phyloP scores from a whole-genome alignment of 2,797 vertebrate genomes.

The Erpetoichthys calabaricus region DNA sequence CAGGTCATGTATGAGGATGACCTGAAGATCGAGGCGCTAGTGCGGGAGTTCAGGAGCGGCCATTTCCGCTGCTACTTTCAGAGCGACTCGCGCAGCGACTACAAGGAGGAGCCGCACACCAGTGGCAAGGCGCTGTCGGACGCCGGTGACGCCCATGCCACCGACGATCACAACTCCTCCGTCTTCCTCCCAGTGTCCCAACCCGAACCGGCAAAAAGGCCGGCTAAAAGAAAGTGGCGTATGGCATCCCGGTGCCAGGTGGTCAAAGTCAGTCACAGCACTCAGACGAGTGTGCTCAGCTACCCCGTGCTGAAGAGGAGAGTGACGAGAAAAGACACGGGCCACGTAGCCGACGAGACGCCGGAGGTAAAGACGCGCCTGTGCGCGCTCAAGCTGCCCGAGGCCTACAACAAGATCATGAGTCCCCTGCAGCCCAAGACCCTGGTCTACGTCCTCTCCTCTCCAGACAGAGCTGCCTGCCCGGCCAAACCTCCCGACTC shows the following conservation, averaged over 20 bases:
- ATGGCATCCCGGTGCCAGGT: constrained; percentile 62
- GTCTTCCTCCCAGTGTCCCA: constrained; percentile 23
- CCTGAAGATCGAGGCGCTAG: constrained; percentile 60
- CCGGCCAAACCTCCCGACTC: constrained; percentile 31
- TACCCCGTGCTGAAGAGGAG: constrained; percentile 50
- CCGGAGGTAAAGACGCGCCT: constrained; percentile 45
- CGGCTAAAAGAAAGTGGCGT: constrained; percentile 38
- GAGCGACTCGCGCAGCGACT: constrained; percentile 34
- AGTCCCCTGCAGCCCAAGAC: constrained; percentile 66
- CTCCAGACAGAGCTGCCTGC: constrained; percentile 44
- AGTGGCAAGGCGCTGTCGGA: no score
- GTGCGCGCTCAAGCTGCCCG: constrained; percentile 53
- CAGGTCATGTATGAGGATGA: constrained; percentile 76
- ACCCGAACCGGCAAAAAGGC: constrained; percentile 25
- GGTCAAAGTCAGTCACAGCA: constrained; percentile 71
- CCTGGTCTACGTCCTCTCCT: constrained; percentile 65
- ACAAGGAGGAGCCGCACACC: constrained; percentile 21
- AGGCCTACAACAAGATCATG: constrained; percentile 52
- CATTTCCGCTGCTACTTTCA: constrained; percentile 71
- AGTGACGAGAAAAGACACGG: constrained; percentile 28
- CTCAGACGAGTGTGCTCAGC: constrained; percentile 54
- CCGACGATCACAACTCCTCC: constrained; percentile 26
- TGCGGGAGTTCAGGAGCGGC: constrained; percentile 64
- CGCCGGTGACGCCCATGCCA: constrained; percentile 23
- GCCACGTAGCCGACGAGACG: constrained; percentile 28